phyloP scores from a whole-genome alignment of 2,113 vertebrate species.

The Nannospalax galili region DNA sequence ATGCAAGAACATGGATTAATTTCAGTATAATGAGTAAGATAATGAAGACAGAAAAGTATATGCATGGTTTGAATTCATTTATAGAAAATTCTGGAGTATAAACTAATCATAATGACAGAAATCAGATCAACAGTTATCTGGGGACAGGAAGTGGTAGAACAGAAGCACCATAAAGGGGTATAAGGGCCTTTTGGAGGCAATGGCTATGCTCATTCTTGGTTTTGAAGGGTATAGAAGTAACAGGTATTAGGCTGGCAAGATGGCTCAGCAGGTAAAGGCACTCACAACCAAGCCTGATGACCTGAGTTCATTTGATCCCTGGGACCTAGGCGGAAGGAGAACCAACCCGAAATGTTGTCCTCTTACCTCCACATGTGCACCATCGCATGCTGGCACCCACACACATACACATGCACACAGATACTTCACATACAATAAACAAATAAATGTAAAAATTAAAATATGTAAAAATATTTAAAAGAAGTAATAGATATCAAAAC shows the following conservation, averaged over 20 bases:
- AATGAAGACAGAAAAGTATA: slow-evolving; percentile 9
- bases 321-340: neutral
- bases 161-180: neutral
- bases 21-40: neutral
- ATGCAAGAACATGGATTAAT: neutral
- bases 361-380: neutral
- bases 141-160: no score
- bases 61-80: neutral
- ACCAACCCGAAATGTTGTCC: neutral
- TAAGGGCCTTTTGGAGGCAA: neutral
- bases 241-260: neutral
- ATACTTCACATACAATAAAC: neutral
- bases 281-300: neutral
- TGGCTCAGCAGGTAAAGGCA: neutral
- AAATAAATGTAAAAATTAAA: neutral
- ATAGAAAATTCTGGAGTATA: neutral
- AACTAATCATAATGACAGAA: neutral
- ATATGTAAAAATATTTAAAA: no score
- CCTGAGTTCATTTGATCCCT: neutral
- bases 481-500: neutral
- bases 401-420: neutral
- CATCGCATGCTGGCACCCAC: neutral
- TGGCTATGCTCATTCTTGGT: neutral
- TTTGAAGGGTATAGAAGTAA: neutral
- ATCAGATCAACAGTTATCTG: neutral